Evolutionary conservation across 2,888 invertebrate genomes (phyloP), one percentile per base, ranked within the genome.

Genomic region (Callimorpha dominula): DNA sequence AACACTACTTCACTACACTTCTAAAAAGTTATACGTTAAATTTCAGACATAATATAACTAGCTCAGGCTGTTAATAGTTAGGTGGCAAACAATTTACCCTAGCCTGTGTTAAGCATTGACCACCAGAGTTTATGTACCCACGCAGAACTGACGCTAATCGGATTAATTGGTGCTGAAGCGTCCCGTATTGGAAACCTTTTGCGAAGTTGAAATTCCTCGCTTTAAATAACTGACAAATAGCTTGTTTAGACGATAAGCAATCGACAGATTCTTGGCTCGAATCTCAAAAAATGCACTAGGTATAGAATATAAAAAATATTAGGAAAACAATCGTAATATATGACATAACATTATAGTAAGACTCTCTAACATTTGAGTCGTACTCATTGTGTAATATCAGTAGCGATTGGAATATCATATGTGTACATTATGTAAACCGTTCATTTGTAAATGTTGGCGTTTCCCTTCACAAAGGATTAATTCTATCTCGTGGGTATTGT

Each of bases 391-490:
- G 54, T 73, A 63, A 65, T 68, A 75, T 80, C 52, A 76, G 74
- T 73, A 76, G 72, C 70, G 74, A 80, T 81, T 77, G 77, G 78
- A 79, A 76, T 65, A 69, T 68, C 76, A 64, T 46, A 68, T 68
- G 72, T 80, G 78, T 82, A 83, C 78, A 80, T 80, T 79, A 84
- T 84, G 81, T 84, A 83, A 84, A 82, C 80, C 79, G 74, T 73
- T 81, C 80, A 86, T 86, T 86, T 86, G 81, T 86, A 79, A 85
- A 81, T 81, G 81, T 78, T 82, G 78, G 70, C 83, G 80, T 86
- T 85, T 86, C 81, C 77, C 81, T 84, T 83, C 80, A 87, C 88
- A 89, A 88, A 88, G 89, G 90, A 91, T 90, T 91, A 91, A 89
- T 89, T 86, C 78, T 86, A 84, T 85, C 85, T 81, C 84, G 83